phyloP scores from a whole-genome alignment of 2,888 invertebrate species.

The Pseudococcus jackbeardsleyi region DNA sequence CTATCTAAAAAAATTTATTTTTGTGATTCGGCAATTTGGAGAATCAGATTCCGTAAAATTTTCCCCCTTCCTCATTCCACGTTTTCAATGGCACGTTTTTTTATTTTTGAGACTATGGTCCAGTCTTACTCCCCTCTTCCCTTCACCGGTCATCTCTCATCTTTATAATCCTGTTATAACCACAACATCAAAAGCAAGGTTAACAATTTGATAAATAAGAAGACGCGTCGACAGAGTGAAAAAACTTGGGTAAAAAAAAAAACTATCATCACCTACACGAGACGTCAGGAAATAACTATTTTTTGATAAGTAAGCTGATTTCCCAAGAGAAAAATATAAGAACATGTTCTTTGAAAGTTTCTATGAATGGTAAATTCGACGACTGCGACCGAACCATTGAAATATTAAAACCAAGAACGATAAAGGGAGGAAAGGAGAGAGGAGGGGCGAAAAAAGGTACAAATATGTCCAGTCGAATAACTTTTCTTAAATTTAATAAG shows the following conservation, averaged over 20 bases:
- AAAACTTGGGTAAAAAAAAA: neutral
- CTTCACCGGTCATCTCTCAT: too few relatives aligned
- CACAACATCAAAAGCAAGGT: conserved; percentile 24
- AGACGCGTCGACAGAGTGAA: neutral
- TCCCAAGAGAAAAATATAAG: conserved; percentile 27
- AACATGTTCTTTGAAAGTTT: conserved; percentile 35
- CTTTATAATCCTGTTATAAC: neutral
- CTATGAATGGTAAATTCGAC: conserved; percentile 44
- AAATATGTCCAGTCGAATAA: conserved; percentile 31
- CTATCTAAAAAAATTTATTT: too few relatives aligned
- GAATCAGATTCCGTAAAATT: too few relatives aligned
- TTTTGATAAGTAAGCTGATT: conserved; percentile 44
- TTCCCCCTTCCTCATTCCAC: too few relatives aligned
- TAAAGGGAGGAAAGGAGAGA: too few relatives aligned
- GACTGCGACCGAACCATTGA: neutral
- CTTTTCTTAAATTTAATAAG: neutral
- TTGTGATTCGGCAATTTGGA: too few relatives aligned
- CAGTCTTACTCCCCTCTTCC: too few relatives aligned
- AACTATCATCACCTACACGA: neutral
- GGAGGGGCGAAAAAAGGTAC: neutral
- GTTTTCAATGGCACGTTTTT: too few relatives aligned
- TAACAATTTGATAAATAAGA: conserved; percentile 34
- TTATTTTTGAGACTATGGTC: too few relatives aligned
- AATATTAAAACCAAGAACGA: neutral
- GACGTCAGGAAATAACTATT: conserved; percentile 18